Evolutionary conservation across 2,888 invertebrate genomes (phyloP).

Genomic region (Nephrotoma flavescens): DNA sequence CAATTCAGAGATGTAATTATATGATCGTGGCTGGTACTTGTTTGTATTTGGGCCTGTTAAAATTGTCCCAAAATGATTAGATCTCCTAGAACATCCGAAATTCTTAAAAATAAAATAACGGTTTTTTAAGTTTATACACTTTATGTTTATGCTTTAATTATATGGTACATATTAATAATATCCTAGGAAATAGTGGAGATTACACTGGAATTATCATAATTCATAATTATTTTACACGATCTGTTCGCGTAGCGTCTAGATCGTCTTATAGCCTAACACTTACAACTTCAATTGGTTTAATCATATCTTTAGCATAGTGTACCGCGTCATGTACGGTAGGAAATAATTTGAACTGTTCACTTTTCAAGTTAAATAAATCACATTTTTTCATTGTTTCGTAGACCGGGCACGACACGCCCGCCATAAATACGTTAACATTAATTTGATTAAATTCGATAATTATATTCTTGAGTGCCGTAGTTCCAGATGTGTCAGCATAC

Average conservation of each 20-base stretch:
- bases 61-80: too few relatives aligned
- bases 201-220: neutral
- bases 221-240: neutral
- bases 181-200: neutral
- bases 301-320: conserved; percentile 9
- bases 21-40: too few relatives aligned
- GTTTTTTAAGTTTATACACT: too few relatives aligned
- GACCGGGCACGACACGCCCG: conserved; percentile 32
- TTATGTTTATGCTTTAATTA: too few relatives aligned
- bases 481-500: conserved; percentile 42
- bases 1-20: too few relatives aligned
- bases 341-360: conserved; percentile 22
- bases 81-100: too few relatives aligned
- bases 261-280: neutral
- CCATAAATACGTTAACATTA: conserved; percentile 34
- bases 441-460: conserved; percentile 35
- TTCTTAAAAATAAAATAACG: too few relatives aligned
- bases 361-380: conserved; percentile 21
- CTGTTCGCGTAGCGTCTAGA: neutral
- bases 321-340: conserved; percentile 18
- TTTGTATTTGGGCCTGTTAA: too few relatives aligned
- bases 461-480: conserved; percentile 32
- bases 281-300: neutral
- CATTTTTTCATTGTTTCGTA: conserved; percentile 29
- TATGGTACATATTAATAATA: too few relatives aligned